A percentile compares a stretch with the other conserved stretches of the same genome.
These are phyloP conservation scores for Dynastes tityus DNA, from an alignment of 2,888 invertebrate species.

Conservation along the genomic window DNA sequence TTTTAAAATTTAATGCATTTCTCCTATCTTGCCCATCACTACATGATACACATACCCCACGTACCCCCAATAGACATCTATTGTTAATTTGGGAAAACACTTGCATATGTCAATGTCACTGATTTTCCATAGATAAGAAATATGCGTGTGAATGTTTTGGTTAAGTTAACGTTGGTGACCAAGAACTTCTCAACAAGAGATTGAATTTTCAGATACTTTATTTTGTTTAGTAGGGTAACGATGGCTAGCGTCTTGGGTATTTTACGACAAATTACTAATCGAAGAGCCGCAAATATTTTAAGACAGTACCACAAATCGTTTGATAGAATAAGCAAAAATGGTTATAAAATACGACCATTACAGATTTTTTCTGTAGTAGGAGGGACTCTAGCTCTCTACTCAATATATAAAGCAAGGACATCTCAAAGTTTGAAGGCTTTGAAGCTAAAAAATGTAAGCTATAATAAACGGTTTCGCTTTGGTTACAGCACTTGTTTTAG, in stretches of 20 bases:
- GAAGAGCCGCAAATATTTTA: conserved; percentile 11
- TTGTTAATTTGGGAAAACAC: no score
- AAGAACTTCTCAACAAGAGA: no score
- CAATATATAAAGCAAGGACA: conserved; percentile 69
- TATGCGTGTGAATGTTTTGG: no score
- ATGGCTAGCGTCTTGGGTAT: conserved; percentile 34
- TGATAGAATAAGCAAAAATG: conserved; percentile 13
- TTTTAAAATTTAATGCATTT: no score
- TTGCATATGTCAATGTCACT: no score
- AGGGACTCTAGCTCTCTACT: conserved; percentile 70
- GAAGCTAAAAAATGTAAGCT: conserved; percentile 72
- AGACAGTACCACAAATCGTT: conserved; percentile 36
- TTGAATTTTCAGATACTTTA: no score
- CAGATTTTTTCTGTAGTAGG: conserved; percentile 64
- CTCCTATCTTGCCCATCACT: no score
- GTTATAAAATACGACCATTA: conserved; percentile 45
- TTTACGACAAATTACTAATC: conserved; percentile 7
- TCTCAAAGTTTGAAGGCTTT: conserved; percentile 71
- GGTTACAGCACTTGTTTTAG: conserved; percentile 64
- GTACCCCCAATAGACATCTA: no score
- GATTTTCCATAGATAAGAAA: no score
- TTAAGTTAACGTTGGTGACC: no score
- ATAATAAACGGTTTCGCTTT: not conserved
- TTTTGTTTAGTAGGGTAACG: not conserved
- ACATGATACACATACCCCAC: no score